A percentile compares a stretch with the other conserved stretches of the same genome.
Evolutionary conservation across 1,140 invertebrate genomes (phyloP).

Genomic region (Heliconius eleuchia): DNA sequence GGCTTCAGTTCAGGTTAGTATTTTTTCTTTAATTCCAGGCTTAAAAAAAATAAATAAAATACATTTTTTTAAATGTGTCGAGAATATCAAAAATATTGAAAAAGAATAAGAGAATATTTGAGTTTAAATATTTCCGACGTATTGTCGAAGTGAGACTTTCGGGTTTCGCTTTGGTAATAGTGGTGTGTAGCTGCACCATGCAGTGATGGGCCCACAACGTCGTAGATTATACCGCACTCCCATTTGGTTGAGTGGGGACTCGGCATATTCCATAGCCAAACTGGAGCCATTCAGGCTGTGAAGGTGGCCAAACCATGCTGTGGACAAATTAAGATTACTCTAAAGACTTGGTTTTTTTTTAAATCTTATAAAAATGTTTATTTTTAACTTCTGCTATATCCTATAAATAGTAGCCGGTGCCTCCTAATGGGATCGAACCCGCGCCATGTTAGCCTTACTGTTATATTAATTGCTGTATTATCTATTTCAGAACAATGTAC

Average conservation of each 20-base stretch:
- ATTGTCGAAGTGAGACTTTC: constrained; percentile 56
- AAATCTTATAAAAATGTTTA: not conserved
- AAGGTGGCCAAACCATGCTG: constrained; percentile 80
- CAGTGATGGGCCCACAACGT: constrained; percentile 75
- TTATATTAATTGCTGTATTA: not conserved
- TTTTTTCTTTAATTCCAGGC: not conserved
- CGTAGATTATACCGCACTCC: constrained; percentile 65
- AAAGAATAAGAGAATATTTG: too few relatives aligned
- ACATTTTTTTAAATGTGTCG: too few relatives aligned
- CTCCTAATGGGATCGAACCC: too few relatives aligned
- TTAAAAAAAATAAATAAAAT: too few relatives aligned
- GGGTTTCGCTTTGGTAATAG: constrained; percentile 53
- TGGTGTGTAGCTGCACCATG: constrained; percentile 71
- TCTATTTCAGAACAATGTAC: constrained; percentile 94
- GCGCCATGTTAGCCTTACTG: too few relatives aligned
- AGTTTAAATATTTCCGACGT: constrained; percentile 50
- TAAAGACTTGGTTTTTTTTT: not conserved
- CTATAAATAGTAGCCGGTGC: too few relatives aligned
- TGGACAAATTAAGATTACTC: constrained; percentile 48
- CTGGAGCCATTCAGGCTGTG: constrained; percentile 73
- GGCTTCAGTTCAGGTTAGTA: constrained; percentile 92
- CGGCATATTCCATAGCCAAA: constrained; percentile 80
- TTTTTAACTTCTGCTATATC: not conserved
- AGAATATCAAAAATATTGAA: too few relatives aligned
- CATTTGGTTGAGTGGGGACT: constrained; percentile 65